Evolutionary conservation across 2,888 invertebrate species (phyloP).

Genomic region (Pedicia rivosa): DNA sequence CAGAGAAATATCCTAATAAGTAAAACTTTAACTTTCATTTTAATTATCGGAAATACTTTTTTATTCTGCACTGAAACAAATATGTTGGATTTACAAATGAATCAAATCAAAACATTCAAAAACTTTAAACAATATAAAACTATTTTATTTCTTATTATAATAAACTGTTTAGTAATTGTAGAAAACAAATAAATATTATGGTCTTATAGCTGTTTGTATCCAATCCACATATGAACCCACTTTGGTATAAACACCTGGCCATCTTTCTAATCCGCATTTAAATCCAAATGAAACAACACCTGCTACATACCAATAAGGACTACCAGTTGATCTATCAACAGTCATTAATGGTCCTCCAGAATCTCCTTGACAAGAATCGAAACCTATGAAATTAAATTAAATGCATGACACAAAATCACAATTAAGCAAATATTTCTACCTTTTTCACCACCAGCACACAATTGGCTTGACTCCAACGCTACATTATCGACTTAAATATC

Average conservation of each 20-base stretch:
- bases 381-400: too few relatives aligned
- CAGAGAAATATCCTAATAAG: too few relatives aligned
- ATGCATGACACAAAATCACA: too few relatives aligned
- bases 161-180: too few relatives aligned
- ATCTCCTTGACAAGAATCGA: not conserved
- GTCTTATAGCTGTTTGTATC: not conserved
- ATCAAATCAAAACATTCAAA: too few relatives aligned
- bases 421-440: too few relatives aligned
- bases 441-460: constrained; percentile 42
- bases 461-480: constrained; percentile 32
- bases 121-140: too few relatives aligned
- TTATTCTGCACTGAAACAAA: too few relatives aligned
- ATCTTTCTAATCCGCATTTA: not conserved
- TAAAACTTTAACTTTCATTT: too few relatives aligned
- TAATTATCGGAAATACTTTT: too few relatives aligned
- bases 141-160: too few relatives aligned
- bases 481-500: constrained; percentile 35
- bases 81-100: too few relatives aligned
- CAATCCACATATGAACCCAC: not conserved
- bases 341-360: not conserved
- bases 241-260: not conserved
- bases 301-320: not conserved
- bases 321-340: not conserved
- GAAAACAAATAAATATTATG: not conserved
- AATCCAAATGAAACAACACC: not conserved